Evolutionary conservation across 64 coral and sea anemone genomes (phyloP), one percentile per base, ranked within the genome.

Genomic region (Montipora efflorescens): DNA sequence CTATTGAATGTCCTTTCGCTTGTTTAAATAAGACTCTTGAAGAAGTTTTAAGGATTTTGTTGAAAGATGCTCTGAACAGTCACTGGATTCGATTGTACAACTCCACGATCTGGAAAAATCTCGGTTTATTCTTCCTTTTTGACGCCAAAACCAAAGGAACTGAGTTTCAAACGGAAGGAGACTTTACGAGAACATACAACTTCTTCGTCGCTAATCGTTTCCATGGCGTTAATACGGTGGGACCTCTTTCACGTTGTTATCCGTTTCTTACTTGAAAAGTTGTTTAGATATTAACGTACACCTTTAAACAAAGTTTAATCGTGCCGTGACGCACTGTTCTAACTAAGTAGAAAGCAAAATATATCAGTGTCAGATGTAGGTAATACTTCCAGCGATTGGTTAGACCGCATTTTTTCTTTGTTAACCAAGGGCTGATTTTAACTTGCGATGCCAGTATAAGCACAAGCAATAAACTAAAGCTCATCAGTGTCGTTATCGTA

Each of bases 61-160:
- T 48, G 45, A 53, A 59, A 10, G 92, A 93, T 51, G 11, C 15
- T 10, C 23, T 93, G 18, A 66, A 93, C 19, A 61, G 43, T 4
- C 75, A 88, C 47, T 93, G 92, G 92, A 88, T 93, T 68, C 14
- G 8, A 22, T 72, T 93, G 23, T 93, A 93, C 44, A 79, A 88
- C 25, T 48, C 22, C 18, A 93, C 84, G 2, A 88, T 93, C 51
- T 16, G 21, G 19, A 93, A 87, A 57, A 93, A 93, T 51, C 44
- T 88, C 6, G 36, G 48, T 9, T 45, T 88, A 16, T 78, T 77
- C 45, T 5, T 18, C 2, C 1, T 8, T 7, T 79, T 79, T 43
- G 2, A 49, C 21, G 16, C 4, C 15, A 10, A 2, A 64, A 48
- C 19, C 8, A 18, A 50, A 5, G 25, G 49, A 15, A 8, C 5